Base-by-base conservation (phyloP, 2,797 vertebrate species). In the Trematomus bernacchii region DNA sequence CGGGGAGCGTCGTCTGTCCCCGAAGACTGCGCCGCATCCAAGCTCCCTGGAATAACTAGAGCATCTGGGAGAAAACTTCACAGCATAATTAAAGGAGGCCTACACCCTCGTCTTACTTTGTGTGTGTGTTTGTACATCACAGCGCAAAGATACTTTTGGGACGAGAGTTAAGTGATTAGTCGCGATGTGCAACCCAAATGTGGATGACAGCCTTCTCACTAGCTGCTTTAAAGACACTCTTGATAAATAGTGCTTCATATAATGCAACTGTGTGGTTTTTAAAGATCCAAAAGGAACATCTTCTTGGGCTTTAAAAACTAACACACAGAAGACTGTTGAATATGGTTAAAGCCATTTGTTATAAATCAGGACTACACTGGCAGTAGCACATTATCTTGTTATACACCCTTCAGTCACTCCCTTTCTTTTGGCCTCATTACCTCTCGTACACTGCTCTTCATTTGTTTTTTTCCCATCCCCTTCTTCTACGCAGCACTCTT, bases 11-110 rank as follows among this genome's bases (percentile, higher is more conserved):
- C 16, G 55, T 13, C 63, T 72, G 68, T 93, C 93, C 91, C 93
- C 44, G 46, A 91, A 92, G 93, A 92, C 86, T 63, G 62, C 10
- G n/a, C 52, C 6, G 6, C 40, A 54, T 78, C 65, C 85, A 74
- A 37, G 67, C 85, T 91, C 86, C 71, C 48, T 58, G 23, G 80
- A 90, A 92, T 85, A 93, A 92, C 80, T 94, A 86, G 92, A 90
- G 81, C 90, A 91, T 87, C 76, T 82, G 90, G 90, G 91, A 91
- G 71, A 88, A 91, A 91, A 89, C 90, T 92, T 93, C 86, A 89
- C 76, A 82, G 82, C 85, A 84, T 92, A 91, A 93, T 93, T 93
- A 92, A 89, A 88, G 66, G 73, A 80, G 68, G 63, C 82, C 83
- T 73, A 66, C 55, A 78, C 63, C 54, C 61, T 75, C 19, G 10